These are phyloP conservation scores for Valencia hispanica DNA, from an alignment of 2,797 vertebrate species.

Conservation along the genomic window DNA sequence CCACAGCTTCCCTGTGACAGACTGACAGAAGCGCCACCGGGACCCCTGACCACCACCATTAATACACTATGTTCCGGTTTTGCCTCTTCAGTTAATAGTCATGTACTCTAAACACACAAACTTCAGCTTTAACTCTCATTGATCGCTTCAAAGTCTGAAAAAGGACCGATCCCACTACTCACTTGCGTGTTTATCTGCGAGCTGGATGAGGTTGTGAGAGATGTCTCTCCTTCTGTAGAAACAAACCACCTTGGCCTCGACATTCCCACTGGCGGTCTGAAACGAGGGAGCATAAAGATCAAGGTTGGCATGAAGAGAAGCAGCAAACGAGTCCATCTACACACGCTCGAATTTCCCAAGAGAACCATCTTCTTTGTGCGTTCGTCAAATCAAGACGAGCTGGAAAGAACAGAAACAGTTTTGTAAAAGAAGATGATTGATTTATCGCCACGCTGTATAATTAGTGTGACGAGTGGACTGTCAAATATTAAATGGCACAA, in stretches of 20 bases:
- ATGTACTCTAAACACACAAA: neutral
- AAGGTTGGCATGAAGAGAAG: slow-evolving; percentile 29
- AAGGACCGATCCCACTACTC: slow-evolving; percentile 71
- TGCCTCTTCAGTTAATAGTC: neutral
- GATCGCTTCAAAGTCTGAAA: neutral
- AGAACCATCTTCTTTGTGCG: slow-evolving; percentile 48
- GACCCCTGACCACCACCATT: neutral
- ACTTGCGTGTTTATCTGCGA: slow-evolving; percentile 99
- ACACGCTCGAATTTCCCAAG: slow-evolving; percentile 62
- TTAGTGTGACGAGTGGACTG: slow-evolving; percentile 49
- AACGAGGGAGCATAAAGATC: slow-evolving; percentile 57
- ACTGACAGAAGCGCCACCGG: neutral
- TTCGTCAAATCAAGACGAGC: slow-evolving; percentile 54
- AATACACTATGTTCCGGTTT: neutral
- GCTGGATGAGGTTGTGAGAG: slow-evolving; percentile 97
- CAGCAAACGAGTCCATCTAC: slow-evolving; percentile 31
- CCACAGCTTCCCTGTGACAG: neutral
- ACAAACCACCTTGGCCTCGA: slow-evolving; percentile 98
- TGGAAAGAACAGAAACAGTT: slow-evolving; percentile 31
- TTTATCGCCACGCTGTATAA: slow-evolving; percentile 54
- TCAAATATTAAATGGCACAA: slow-evolving; percentile 46
- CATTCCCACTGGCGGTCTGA: slow-evolving; percentile 96
- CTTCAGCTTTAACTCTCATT: neutral
- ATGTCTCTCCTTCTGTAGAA: slow-evolving; percentile 98
- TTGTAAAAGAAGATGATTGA: slow-evolving; percentile 59